Base-by-base conservation (phyloP, 2,113 vertebrate species). In the Rissa tridactyla region DNA sequence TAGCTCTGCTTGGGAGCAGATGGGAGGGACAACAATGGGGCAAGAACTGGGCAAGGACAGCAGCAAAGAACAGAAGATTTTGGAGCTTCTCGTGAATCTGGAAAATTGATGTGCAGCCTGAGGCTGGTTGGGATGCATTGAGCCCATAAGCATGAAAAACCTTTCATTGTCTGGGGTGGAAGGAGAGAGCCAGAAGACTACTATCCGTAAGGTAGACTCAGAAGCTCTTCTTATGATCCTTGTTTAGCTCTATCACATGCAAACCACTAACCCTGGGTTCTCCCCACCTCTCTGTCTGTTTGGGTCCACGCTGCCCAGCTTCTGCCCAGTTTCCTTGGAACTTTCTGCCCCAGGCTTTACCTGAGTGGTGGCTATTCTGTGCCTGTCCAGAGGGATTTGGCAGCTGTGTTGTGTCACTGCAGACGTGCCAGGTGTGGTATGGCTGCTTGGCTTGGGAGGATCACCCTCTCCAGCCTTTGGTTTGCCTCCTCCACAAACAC, bases 301-400 rank as follows among this genome's bases (percentile, higher is more conserved):
- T 49, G 16, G 4, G 7, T 4, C 7, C 0, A 0, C n/a, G 10
- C 36, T 88, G 22, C 29, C 9, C 36, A 38, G 46, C 62, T 86
- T 52, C 36, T 75, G 7, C 21, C 13, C 19, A 8, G 4, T 86
- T 83, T 73, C 13, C 61, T 68, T 64, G 47, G 29, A 75, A 36
- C 6, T 6, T 58, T 82, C 25, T 78, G 11, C 18, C n/a, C 4
- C 36, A 65, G 27, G 26, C n/a, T 77, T 70, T 71, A 32, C 22
- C 55, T 25, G 11, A 19, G 55, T 8, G 3, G 9, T 58, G 54
- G 10, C 34, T 34, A 4, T 69, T 51, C 22, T 52, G 26, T 54
- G 25, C 25, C 30, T 20, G 18, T 34, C 36, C 26, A 30, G 32
- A 49, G 26, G 47, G 47, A 49, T 80, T 15, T 80, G 81, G 42